phyloP scores from a whole-genome alignment of 2,113 vertebrate species.

The Elephantulus edwardii region DNA sequence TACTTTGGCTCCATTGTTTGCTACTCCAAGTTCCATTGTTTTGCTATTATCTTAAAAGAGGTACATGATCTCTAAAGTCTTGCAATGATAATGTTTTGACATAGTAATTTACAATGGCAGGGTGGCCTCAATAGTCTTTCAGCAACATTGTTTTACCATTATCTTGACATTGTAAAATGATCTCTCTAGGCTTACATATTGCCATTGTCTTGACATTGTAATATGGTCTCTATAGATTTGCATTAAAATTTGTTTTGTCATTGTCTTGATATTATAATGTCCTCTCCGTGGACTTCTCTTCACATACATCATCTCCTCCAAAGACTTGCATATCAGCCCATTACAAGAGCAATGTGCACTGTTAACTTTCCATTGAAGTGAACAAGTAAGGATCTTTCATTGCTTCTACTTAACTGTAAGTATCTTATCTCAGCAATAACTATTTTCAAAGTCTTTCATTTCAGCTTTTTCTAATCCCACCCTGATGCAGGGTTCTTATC shows the following conservation, averaged over 20 bases:
- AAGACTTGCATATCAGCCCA: slow-evolving; percentile 64
- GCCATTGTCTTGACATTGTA: slow-evolving; percentile 87
- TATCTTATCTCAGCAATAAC: slow-evolving; percentile 59
- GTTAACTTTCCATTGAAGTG: slow-evolving; percentile 64
- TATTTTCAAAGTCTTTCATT: slow-evolving; percentile 75
- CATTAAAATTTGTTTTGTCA: slow-evolving; percentile 87
- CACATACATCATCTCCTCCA: slow-evolving; percentile 77
- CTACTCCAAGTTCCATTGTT: slow-evolving; percentile 76
- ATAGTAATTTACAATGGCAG: slow-evolving; percentile 84
- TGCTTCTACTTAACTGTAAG: slow-evolving; percentile 63
- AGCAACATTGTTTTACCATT: slow-evolving; percentile 85
- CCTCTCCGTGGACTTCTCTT: slow-evolving; percentile 84
- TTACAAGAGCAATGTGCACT: slow-evolving; percentile 66
- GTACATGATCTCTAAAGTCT: slow-evolving; percentile 71
- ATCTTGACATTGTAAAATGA: slow-evolving; percentile 86
- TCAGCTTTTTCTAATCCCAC: slow-evolving; percentile 63
- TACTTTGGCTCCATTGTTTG: slow-evolving; percentile 75
- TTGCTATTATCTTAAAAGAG: slow-evolving; percentile 72
- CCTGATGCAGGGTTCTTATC: slow-evolving; percentile 51
- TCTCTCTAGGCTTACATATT: slow-evolving; percentile 87
- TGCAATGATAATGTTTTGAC: slow-evolving; percentile 86
- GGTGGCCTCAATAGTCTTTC: slow-evolving; percentile 85
- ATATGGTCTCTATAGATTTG: slow-evolving; percentile 87
- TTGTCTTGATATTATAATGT: slow-evolving; percentile 88
- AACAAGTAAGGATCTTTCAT: slow-evolving; percentile 56